A percentile compares a stretch with the other conserved stretches of the same genome.
Evolutionary conservation across 1,140 invertebrate genomes (phyloP).

Genomic region (Lordiphosa clarofinis): DNA sequence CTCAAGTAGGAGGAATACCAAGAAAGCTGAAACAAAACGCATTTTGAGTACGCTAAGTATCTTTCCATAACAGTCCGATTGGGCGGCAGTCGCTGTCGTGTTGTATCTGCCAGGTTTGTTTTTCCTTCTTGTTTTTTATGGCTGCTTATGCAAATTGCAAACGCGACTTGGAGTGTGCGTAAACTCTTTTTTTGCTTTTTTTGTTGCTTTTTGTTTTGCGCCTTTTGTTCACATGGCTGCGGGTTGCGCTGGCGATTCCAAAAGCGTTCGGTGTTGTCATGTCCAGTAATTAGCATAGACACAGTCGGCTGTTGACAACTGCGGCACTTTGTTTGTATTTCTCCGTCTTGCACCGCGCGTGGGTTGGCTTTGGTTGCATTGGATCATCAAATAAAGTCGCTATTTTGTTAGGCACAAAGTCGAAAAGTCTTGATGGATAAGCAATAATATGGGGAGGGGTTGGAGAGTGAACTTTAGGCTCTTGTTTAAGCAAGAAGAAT

Average conservation of each 20-base stretch:
- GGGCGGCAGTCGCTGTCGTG: conserved; percentile 35
- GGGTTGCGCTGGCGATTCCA: conserved; percentile 34
- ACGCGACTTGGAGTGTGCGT: conserved; percentile 65
- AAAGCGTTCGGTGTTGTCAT: conserved; percentile 59
- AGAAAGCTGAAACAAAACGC: conserved; percentile 1
- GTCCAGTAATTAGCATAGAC: conserved; percentile 73
- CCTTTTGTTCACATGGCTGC: conserved; percentile 47
- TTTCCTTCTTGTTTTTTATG: conserved; percentile 36
- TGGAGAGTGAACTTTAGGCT: too few species aligned
- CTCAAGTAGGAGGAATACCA: not conserved
- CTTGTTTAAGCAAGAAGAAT: too few species aligned
- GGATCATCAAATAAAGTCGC: conserved; percentile 38
- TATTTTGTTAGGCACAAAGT: conserved; percentile 36
- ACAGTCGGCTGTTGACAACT: conserved; percentile 55
- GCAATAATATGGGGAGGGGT: too few species aligned
- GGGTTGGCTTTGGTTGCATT: conserved; percentile 24
- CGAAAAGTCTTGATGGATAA: conserved; percentile 6
- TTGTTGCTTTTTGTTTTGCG: conserved; percentile 8
- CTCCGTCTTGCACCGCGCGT: conserved; percentile 22
- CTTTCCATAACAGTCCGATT: conserved; percentile 36
- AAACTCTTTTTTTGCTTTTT: conserved; percentile 41
- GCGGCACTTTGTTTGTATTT: conserved; percentile 63
- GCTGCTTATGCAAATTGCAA: conserved; percentile 72
- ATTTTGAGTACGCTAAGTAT: conserved; percentile 19
- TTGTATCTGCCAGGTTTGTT: conserved; percentile 48